A percentile compares a stretch with the other conserved stretches of the same genome.
These are phyloP conservation scores for Deilephila porcellus DNA, from an alignment of 2,888 invertebrate species.

Conservation along the genomic window DNA sequence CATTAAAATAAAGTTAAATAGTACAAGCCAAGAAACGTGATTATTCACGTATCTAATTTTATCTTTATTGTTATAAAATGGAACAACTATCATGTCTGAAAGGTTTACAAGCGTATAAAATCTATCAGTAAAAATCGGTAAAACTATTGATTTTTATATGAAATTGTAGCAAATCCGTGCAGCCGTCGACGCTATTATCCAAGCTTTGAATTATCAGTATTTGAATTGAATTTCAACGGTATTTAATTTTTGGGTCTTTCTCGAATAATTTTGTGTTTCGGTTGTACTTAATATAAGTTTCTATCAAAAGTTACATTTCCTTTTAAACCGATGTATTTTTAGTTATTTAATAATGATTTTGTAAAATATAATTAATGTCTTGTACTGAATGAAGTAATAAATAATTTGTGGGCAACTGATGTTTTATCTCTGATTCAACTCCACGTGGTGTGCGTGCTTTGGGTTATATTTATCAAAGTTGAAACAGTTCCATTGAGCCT, in stretches of 20 bases:
- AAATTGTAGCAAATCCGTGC: background rate
- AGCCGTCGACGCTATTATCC: background rate
- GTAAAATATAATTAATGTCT: too few species aligned
- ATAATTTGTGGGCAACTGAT: too few species aligned
- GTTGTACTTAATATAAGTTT: too few species aligned
- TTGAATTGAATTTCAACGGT: background rate
- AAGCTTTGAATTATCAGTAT: background rate
- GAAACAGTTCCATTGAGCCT: conserved; percentile 37
- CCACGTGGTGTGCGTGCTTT: background rate
- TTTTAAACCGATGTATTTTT: too few species aligned
- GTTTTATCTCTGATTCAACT: too few species aligned
- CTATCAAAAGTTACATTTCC: too few species aligned
- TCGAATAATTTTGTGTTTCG: too few species aligned
- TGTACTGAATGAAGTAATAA: too few species aligned
- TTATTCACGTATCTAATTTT: background rate
- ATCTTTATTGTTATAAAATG: conserved; percentile 6
- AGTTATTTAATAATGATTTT: too few species aligned
- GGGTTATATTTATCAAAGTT: background rate
- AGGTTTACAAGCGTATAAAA: background rate
- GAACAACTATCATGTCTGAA: background rate
- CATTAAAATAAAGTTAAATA: too few species aligned
- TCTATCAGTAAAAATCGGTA: background rate
- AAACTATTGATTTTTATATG: background rate
- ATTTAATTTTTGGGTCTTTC: background rate
- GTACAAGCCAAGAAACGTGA: too few species aligned